Evolutionary conservation across 2,888 invertebrate genomes (phyloP).

Genomic region (Caenorhabditis virilis): DNA sequence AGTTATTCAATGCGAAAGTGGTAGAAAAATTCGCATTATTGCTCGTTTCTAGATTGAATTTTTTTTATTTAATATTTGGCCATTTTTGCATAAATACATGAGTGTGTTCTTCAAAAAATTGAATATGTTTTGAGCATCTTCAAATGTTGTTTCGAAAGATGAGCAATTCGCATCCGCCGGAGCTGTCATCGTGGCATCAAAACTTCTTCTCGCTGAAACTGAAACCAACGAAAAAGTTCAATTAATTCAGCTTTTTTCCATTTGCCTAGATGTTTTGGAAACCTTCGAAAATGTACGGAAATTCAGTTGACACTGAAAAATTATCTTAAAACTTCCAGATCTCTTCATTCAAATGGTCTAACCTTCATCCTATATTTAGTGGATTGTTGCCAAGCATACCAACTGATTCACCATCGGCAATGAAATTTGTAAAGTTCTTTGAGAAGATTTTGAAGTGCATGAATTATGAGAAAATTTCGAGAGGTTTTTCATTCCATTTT

Average conservation of each 20-base stretch:
- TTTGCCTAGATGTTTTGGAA: background rate
- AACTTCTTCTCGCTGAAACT: background rate
- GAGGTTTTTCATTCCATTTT: background rate
- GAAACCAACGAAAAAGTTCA: background rate
- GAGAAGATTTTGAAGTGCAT: background rate
- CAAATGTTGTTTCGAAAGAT: background rate
- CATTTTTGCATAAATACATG: no score
- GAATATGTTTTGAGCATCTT: background rate
- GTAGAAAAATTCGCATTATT: no score
- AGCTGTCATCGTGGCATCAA: conserved; percentile 1
- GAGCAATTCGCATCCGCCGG: background rate
- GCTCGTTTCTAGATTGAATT: no score
- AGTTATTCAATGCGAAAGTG: no score
- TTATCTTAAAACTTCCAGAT: no score
- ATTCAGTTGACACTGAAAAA: no score
- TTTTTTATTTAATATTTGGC: no score
- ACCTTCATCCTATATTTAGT: background rate
- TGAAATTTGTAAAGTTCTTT: background rate
- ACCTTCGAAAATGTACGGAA: background rate
- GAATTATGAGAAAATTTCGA: background rate
- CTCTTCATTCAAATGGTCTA: background rate
- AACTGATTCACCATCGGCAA: background rate
- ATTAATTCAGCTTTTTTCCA: background rate
- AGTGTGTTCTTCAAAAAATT: no score
- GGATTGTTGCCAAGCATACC: background rate